Base-by-base conservation (phyloP, 2,888 invertebrate species). In the Neocrepidodera transversa region DNA sequence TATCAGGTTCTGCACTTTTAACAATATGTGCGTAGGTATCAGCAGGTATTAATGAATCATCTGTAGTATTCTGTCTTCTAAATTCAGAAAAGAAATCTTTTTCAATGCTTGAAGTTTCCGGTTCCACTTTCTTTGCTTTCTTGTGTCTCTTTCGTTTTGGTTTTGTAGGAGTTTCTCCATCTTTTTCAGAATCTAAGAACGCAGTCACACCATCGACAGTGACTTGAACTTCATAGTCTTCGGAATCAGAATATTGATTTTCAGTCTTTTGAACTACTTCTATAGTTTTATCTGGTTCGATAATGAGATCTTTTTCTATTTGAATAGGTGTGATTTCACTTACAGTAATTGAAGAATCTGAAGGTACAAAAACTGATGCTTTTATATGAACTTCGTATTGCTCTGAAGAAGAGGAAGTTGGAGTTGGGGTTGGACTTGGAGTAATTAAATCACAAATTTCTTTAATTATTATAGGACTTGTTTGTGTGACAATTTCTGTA, bases 331-430 rank as follows among this genome's bases (percentile, higher is more conserved):
- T 52, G 18, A 56, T 30, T 51, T 62, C 65, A 47, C 62, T 58
- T 8, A 50, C 30, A 26, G 66, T 64, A 30, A 67, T 68, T 11
- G 64, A 67, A 10, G 45, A 59, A 48, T 74, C 74, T 18, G 71
- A 64, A 14, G 84, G 84, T 59, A 87, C 82, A 0, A 85, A 81
- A 14, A 86, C 82, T 60, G 83, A 82, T 32, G 86, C 84, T 68
- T 84, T 78, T 20, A 87, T 80, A 65, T 85, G 84, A n/a, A 87
- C 81, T 80, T 87, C 86, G 66, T 84, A 86, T 32, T 73, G 70
- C 56, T 74, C 74, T 2, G 74, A 73, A 4, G 66, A 57, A 61
- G 70, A 72, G 28, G 65, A 60, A 35, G 65, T 64, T 36, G 66
- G 62, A 35, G 66, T 64, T 6, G 68, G 63, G 5, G 60, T 61